A percentile compares a stretch with the other conserved stretches of the same genome.
Conservation (phyloP, 2,113 vertebrate genomes). For the Stegastes partitus region DNA sequence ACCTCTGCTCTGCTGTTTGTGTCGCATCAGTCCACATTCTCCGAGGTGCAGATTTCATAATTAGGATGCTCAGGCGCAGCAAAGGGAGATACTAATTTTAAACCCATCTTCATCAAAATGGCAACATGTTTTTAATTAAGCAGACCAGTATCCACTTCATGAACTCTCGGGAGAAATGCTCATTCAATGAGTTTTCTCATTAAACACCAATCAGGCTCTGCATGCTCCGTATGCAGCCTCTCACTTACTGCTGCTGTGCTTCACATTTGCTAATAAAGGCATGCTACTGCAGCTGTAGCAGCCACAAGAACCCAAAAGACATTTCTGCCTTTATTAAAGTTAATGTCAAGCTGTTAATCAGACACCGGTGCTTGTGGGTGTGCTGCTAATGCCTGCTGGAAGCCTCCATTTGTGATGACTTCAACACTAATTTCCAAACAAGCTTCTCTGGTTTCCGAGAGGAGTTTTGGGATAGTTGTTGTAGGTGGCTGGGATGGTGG, state of each 20-base stretch:
- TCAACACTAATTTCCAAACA: conserved; percentile 1
- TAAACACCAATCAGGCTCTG: conserved; percentile 68
- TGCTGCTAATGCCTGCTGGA: neutral
- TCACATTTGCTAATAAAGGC: conserved; percentile 43
- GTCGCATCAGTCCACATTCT: conserved; percentile 26
- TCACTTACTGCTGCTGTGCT: conserved; percentile 21
- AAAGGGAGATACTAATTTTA: conserved; percentile 64
- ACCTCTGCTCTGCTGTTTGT: conserved; percentile 14
- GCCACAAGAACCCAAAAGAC: conserved; percentile 23
- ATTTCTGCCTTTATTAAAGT: conserved; percentile 48
- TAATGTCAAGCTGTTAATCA: conserved; percentile 46
- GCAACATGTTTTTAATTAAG: conserved; percentile 79
- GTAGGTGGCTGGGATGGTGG: conserved; percentile 4
- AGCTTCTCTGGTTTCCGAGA: conserved; percentile 1
- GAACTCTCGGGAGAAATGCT: conserved; percentile 63
- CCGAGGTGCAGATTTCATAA: neutral
- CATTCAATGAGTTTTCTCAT: conserved; percentile 71
- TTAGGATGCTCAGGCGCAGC: conserved; percentile 18
- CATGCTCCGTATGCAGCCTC: conserved; percentile 21
- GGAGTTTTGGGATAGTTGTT: neutral
- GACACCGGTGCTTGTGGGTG: neutral
- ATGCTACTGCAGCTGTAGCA: neutral
- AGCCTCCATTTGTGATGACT: conserved; percentile 10
- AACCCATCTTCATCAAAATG: conserved; percentile 74
- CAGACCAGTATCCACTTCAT: conserved; percentile 60